Evolutionary conservation across 1,140 invertebrate genomes (phyloP).

Genomic region (Hycleus phaleratus): DNA sequence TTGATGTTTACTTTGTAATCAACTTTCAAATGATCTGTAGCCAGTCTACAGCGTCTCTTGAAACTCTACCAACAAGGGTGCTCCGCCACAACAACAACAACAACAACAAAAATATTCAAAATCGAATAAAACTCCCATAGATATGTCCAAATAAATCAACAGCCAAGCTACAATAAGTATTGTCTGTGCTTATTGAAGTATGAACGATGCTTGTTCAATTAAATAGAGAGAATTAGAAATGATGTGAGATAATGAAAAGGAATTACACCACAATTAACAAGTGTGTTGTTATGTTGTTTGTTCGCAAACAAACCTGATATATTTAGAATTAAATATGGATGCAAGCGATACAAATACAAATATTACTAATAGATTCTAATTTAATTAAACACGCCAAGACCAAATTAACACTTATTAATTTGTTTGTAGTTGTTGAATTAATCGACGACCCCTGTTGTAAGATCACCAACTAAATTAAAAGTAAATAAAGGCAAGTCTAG

Average conservation of each 20-base stretch:
- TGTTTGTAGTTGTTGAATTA: constrained; percentile 19
- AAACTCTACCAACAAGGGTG: too few relatives aligned
- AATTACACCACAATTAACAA: constrained; percentile 19
- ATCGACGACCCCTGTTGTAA: constrained; percentile 1
- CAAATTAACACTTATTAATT: constrained; percentile 27
- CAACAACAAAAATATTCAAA: too few relatives aligned
- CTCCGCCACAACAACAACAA: too few relatives aligned
- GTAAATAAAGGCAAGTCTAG: neutral
- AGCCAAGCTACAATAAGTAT: too few relatives aligned
- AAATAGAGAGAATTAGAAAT: too few relatives aligned
- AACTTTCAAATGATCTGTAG: neutral
- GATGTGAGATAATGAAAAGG: neutral
- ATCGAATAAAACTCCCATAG: too few relatives aligned
- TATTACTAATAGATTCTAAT: constrained; percentile 26
- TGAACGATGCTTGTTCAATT: too few relatives aligned
- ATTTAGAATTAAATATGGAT: neutral
- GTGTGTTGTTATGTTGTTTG: constrained; percentile 18
- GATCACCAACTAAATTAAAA: constrained; percentile 1
- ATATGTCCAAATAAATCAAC: too few relatives aligned
- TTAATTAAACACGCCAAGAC: constrained; percentile 20
- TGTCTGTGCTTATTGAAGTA: too few relatives aligned
- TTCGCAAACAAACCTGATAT: constrained; percentile 15
- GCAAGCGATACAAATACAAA: constrained; percentile 16
- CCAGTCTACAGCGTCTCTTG: too few relatives aligned
- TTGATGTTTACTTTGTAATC: constrained; percentile 17